phyloP scores from a whole-genome alignment of 2,113 vertebrate genomes.

The Triplophysa siluroides region DNA sequence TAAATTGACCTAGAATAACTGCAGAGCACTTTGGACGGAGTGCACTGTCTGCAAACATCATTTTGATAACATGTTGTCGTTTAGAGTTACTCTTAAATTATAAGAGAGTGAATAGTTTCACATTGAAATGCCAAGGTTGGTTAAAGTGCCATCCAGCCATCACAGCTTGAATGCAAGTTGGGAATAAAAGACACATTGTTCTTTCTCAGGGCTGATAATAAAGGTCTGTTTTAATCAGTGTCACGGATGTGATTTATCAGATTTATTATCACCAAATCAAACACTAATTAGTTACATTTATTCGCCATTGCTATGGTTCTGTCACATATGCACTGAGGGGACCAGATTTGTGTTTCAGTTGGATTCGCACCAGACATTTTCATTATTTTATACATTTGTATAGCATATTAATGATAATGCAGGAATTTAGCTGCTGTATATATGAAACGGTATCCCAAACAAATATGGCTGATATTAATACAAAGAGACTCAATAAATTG shows the following conservation, averaged over 20 bases:
- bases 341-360: slow-evolving; percentile 3
- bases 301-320: background rate
- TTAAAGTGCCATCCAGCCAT: background rate
- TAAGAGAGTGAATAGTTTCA: background rate
- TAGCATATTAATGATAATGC: background rate
- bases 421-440: background rate
- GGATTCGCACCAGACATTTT: background rate
- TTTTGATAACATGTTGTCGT: background rate
- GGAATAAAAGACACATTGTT: slow-evolving; percentile 5
- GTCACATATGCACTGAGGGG: background rate
- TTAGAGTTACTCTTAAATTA: background rate
- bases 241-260: background rate
- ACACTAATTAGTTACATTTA: slow-evolving; percentile 24
- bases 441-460: no score
- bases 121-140: background rate
- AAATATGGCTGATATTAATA: no score
- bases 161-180: background rate
- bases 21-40: background rate
- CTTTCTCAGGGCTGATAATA: slow-evolving; percentile 1
- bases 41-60: background rate
- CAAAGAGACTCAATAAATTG: no score
- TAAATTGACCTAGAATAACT: background rate
- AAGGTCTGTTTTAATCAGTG: background rate
- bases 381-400: background rate
- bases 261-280: slow-evolving; percentile 21